Percentiles rank a stretch among this genome's conserved stretches.
Conservation (phyloP, 2,113 vertebrate genomes). For the Todiramphus saurophagus region DNA sequence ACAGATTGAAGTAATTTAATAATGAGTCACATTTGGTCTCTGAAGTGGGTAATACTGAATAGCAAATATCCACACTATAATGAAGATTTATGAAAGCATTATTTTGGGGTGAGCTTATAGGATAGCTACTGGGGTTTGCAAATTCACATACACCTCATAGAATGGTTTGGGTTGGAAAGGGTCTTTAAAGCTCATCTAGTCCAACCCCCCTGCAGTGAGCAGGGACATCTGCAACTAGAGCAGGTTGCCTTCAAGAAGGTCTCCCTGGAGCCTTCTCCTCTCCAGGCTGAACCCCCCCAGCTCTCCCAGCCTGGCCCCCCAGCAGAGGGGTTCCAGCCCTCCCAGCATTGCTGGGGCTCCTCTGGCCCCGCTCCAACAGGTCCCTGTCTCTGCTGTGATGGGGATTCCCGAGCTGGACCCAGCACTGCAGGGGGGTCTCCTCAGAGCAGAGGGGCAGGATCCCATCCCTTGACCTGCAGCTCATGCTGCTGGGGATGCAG, state of each 20-base stretch:
- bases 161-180: neutral
- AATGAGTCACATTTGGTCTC: slow-evolving; percentile 66
- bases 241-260: neutral
- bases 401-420: neutral
- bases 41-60: slow-evolving; percentile 56
- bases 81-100: slow-evolving; percentile 30
- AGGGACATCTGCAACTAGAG: neutral
- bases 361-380: neutral
- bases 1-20: slow-evolving; percentile 67
- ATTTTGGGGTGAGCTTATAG: slow-evolving; percentile 12
- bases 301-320: neutral
- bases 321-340: neutral
- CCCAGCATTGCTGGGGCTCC: neutral
- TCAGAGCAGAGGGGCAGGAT: neutral
- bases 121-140: neutral
- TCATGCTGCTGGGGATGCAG: neutral
- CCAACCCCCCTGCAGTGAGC: neutral
- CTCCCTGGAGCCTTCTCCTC: neutral
- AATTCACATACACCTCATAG: neutral
- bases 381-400: neutral
- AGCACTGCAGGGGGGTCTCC: neutral
- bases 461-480: neutral
- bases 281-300: neutral
- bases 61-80: slow-evolving; percentile 47
- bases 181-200: neutral